These are phyloP conservation scores for Drosophila triauraria DNA, from an alignment of 1,140 invertebrate species.

Conservation along the genomic window DNA sequence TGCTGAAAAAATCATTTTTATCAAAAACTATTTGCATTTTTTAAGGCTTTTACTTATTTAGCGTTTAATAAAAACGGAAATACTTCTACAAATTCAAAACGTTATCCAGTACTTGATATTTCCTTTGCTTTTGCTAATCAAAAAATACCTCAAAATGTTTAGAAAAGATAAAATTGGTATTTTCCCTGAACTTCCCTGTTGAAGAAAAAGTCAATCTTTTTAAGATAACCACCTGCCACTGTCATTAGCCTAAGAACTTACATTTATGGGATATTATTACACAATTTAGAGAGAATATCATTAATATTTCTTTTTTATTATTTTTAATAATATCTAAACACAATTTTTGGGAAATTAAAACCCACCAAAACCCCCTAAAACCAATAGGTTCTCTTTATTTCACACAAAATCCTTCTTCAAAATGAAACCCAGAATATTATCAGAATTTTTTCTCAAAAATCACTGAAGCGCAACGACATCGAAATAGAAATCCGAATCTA, in stretches of 20 bases:
- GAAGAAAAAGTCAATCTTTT: not conserved
- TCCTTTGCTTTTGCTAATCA: not conserved
- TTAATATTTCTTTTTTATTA: fast-evolving
- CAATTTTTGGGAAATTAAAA: not conserved
- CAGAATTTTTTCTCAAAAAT: not conserved
- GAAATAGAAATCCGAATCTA: not conserved
- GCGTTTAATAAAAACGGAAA: not conserved
- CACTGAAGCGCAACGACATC: constrained; percentile 10
- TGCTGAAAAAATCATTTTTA: no score
- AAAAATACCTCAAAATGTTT: no score
- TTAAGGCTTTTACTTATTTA: not conserved
- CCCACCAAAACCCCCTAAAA: no score
- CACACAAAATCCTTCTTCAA: not conserved
- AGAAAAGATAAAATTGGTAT: no score
- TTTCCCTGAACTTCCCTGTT: not conserved
- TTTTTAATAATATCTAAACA: not conserved
- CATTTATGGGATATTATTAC: not conserved
- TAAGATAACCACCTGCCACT: constrained; percentile 5
- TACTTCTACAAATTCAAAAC: not conserved
- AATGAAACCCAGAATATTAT: no score
- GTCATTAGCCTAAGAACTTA: not conserved
- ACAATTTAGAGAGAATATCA: not conserved
- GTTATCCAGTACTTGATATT: not conserved
- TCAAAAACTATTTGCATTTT: no score
- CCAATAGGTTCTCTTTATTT: not conserved